Evolutionary conservation across 2,888 invertebrate genomes (phyloP).

Genomic region (Diploptera punctata): DNA sequence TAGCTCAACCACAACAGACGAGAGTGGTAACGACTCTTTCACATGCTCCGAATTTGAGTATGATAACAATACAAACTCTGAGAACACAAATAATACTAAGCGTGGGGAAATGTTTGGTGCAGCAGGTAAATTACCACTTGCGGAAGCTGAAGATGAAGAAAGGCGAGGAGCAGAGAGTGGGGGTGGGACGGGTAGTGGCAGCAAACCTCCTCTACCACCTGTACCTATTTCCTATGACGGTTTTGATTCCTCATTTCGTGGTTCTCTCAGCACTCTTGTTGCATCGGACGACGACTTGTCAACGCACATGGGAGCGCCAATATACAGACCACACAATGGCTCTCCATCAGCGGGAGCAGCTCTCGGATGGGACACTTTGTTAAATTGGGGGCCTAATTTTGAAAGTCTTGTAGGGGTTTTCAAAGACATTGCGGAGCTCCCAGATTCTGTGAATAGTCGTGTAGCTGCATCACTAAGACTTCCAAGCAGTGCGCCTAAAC

Average conservation of each 20-base stretch:
- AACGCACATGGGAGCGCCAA: conserved; percentile 77
- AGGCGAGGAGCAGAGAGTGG: conserved; percentile 34
- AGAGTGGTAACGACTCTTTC: conserved; percentile 94
- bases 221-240: conserved; percentile 79
- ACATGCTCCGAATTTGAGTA: conserved; percentile 98
- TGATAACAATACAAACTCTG: conserved; percentile 67
- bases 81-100: conserved; percentile 70
- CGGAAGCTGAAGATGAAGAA: conserved; percentile 60
- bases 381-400: conserved; percentile 97
- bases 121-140: conserved; percentile 47
- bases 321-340: conserved; percentile 81
- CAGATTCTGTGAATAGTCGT: conserved; percentile 78
- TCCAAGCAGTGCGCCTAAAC: conserved; percentile 80
- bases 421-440: conserved; percentile 94
- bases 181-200: conserved; percentile 47
- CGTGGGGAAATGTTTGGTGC: conserved; percentile 66
- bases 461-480: conserved; percentile 77
- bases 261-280: conserved; percentile 90
- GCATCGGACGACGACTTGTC: conserved; percentile 92
- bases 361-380: conserved; percentile 91
- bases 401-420: conserved; percentile 95
- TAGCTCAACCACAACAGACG: conserved; percentile 89
- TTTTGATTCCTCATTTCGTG: conserved; percentile 93
- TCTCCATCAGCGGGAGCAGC: conserved; percentile 74
- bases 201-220: conserved; percentile 72